A percentile compares a stretch with the other conserved stretches of the same genome.
These are phyloP conservation scores for Cydia strobilella DNA, from an alignment of 1,140 invertebrate species.

Conservation along the genomic window DNA sequence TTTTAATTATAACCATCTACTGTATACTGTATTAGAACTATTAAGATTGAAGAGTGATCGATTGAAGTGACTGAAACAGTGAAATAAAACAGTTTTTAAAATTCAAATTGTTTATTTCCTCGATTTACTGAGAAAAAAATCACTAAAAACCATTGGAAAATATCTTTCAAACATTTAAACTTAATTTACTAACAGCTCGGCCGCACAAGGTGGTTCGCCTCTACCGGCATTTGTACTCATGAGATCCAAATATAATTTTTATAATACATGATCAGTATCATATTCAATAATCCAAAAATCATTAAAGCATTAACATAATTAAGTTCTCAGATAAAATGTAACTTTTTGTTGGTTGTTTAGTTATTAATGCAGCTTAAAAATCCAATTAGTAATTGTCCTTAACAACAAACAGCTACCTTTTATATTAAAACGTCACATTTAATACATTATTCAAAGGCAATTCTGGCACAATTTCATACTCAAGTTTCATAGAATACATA, in stretches of 20 bases:
- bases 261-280: slow-evolving; percentile 38
- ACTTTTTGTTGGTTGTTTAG: neutral
- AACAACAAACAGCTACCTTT: neutral
- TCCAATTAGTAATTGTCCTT: neutral
- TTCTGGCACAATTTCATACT: slow-evolving; percentile 48
- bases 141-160: slow-evolving; percentile 59
- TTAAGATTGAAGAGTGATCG: neutral
- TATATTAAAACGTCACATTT: slow-evolving; percentile 26
- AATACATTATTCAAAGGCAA: slow-evolving; percentile 50
- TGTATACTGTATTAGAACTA: too few relatives aligned
- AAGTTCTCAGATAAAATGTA: slow-evolving; percentile 12
- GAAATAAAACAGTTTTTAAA: slow-evolving; percentile 25
- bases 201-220: slow-evolving; percentile 46
- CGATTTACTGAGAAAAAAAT: slow-evolving; percentile 32
- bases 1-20: too few relatives aligned
- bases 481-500: slow-evolving; percentile 26
- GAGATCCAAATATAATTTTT: slow-evolving; percentile 56
- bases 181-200: slow-evolving; percentile 56
- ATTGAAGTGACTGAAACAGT: neutral
- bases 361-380: neutral
- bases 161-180: slow-evolving; percentile 51
- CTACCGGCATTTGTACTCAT: slow-evolving; percentile 55
- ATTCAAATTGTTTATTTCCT: slow-evolving; percentile 57
- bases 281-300: slow-evolving; percentile 43
- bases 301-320: slow-evolving; percentile 41